phyloP scores from a whole-genome alignment of 2,888 invertebrate genomes.

The Lepidocyrtinus sp. region DNA sequence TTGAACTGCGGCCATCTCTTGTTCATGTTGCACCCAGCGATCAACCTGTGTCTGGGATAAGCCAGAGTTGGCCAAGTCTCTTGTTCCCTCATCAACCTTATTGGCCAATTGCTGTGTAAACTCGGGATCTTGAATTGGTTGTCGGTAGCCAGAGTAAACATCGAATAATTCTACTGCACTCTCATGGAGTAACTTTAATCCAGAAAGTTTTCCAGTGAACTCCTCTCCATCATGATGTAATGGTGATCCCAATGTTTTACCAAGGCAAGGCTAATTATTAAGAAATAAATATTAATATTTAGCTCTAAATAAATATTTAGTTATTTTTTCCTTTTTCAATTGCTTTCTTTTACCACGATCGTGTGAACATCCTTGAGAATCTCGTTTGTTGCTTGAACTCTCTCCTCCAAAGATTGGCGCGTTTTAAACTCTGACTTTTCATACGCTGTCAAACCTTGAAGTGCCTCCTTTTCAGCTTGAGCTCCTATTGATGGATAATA shows the following conservation, averaged over 20 bases:
- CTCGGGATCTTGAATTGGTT: too few species aligned
- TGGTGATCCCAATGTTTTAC: too few species aligned
- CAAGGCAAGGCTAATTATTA: too few species aligned
- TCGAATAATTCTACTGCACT: constrained; percentile 35
- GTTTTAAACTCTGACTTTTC: neutral
- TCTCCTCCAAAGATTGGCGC: neutral
- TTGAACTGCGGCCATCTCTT: constrained; percentile 5
- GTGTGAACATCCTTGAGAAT: neutral
- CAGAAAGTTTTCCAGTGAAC: too few species aligned
- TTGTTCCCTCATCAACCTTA: constrained; percentile 12
- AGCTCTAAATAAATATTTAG: too few species aligned
- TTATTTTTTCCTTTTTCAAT: too few species aligned
- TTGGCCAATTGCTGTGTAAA: too few species aligned
- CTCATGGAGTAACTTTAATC: constrained; percentile 15
- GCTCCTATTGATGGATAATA: too few species aligned
- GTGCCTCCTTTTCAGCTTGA: too few species aligned
- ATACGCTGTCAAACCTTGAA: neutral
- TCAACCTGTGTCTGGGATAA: constrained; percentile 23
- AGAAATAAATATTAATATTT: too few species aligned
- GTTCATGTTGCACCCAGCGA: constrained; percentile 34
- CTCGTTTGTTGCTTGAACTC: neutral
- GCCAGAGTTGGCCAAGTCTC: constrained; percentile 28
- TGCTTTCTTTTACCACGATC: neutral
- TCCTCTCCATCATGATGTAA: too few species aligned
- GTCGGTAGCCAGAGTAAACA: neutral